phyloP scores from a whole-genome alignment of 2,888 invertebrate species.

The Epinotia bilunana region DNA sequence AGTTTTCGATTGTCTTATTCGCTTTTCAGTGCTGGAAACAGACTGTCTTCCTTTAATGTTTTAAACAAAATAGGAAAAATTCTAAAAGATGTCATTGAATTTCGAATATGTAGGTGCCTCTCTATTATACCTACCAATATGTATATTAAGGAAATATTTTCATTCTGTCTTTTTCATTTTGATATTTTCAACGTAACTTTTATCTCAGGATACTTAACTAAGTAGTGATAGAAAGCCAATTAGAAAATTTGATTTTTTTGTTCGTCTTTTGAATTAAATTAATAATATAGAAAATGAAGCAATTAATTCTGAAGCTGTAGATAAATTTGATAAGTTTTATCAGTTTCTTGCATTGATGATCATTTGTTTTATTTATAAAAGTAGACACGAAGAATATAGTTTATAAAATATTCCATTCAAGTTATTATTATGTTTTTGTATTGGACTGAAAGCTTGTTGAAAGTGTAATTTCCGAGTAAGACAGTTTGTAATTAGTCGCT shows the following conservation, averaged over 20 bases:
- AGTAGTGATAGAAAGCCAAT: not conserved
- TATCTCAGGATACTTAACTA: no score
- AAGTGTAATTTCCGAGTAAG: slow-evolving; percentile 4
- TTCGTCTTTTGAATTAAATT: no score
- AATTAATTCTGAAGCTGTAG: not conserved
- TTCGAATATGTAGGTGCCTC: no score
- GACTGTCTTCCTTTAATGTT: not conserved
- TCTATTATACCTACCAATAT: no score
- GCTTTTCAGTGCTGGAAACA: not conserved
- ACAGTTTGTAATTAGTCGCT: slow-evolving; percentile 60
- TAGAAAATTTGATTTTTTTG: slow-evolving; percentile 9
- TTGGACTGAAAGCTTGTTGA: slow-evolving; percentile 3
- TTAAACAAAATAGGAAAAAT: not conserved
- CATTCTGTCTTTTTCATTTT: no score
- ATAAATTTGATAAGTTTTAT: not conserved
- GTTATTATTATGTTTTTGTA: slow-evolving; percentile 9
- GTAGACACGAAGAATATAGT: not conserved
- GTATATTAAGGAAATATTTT: no score
- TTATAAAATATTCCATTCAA: not conserved
- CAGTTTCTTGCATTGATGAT: not conserved
- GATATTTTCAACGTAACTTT: no score
- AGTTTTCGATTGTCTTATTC: slow-evolving; percentile 46
- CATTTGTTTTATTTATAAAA: not conserved
- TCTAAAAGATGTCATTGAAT: no score
- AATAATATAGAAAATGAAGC: no score